Percentiles rank a stretch among this genome's conserved stretches.
These are phyloP conservation scores for Pelagia noctiluca DNA, from an alignment of 30 jellyfish, hydroid and myxozoan genomes.

Conservation along the genomic window DNA sequence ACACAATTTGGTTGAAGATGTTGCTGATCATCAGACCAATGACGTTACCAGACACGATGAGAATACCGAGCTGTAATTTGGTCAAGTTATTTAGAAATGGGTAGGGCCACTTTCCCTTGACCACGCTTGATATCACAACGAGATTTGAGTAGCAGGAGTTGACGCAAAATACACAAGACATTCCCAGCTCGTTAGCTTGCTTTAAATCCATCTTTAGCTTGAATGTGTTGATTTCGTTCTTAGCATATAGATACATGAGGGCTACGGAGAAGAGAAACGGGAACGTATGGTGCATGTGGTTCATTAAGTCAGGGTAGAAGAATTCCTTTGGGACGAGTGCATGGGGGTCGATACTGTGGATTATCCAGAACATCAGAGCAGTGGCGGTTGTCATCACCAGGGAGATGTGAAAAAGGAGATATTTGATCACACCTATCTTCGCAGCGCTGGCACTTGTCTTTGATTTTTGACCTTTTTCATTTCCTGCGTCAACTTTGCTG, in stretches of 20 bases:
- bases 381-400: constrained; percentile 53
- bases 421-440: constrained; percentile 26
- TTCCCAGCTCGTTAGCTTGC: constrained; percentile 67
- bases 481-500: not conserved
- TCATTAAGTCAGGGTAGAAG: constrained; percentile 48
- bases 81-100: constrained; percentile 64
- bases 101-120: constrained; percentile 42
- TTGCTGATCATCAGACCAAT: constrained; percentile 59
- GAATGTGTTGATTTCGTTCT: constrained; percentile 58
- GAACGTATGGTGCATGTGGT: constrained; percentile 76
- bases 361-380: constrained; percentile 62
- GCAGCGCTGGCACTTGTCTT: not conserved
- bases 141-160: constrained; percentile 8
- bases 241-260: constrained; percentile 56
- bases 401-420: constrained; percentile 52
- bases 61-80: constrained; percentile 39
- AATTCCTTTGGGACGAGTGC: constrained; percentile 52
- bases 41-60: constrained; percentile 35
- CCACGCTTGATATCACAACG: constrained; percentile 4
- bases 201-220: constrained; percentile 44
- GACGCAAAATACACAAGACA: constrained; percentile 36
- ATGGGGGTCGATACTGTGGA: constrained; percentile 51
- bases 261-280: constrained; percentile 60
- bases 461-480: not conserved
- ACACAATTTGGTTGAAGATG: constrained; percentile 36